phyloP scores from a whole-genome alignment of 2,888 invertebrate species.

The Mythimna impura region DNA sequence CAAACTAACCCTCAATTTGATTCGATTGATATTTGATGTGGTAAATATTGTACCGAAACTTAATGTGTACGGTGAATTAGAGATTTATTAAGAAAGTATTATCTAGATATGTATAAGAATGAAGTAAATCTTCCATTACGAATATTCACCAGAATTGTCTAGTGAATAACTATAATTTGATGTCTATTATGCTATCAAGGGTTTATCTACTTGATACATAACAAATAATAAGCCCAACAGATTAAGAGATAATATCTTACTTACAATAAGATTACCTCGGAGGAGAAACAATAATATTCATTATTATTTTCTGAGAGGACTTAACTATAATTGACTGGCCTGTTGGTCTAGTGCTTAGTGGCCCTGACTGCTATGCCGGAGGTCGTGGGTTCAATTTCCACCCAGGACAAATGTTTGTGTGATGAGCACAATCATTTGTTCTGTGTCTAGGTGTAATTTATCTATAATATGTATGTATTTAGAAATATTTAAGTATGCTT shows the following conservation, averaged over 20 bases:
- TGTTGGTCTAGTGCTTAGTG: no score
- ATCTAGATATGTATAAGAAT: no score
- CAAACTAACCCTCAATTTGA: not conserved
- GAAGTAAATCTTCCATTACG: not conserved
- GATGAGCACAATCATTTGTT: no score
- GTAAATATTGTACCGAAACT: not conserved
- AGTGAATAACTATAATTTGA: constrained; percentile 5
- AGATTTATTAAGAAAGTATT: not conserved
- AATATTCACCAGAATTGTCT: not conserved
- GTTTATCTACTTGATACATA: constrained; percentile 22
- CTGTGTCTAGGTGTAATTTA: no score
- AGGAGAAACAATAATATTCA: constrained; percentile 20
- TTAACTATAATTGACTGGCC: constrained; percentile 6
- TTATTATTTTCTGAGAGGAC: constrained; percentile 33
- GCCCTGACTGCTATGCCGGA: no score
- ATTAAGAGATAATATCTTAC: constrained; percentile 40
- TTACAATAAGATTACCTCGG: constrained; percentile 46
- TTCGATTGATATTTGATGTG: not conserved
- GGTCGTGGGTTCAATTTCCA: no score
- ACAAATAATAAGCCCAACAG: constrained; percentile 50
- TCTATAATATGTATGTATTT: no score
- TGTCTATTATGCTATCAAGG: constrained; percentile 9
- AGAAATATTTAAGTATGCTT: no score
- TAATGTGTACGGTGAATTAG: not conserved
- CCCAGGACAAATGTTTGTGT: no score